Conservation (phyloP, 2,797 vertebrate species). For the Iguana delicatissima region DNA sequence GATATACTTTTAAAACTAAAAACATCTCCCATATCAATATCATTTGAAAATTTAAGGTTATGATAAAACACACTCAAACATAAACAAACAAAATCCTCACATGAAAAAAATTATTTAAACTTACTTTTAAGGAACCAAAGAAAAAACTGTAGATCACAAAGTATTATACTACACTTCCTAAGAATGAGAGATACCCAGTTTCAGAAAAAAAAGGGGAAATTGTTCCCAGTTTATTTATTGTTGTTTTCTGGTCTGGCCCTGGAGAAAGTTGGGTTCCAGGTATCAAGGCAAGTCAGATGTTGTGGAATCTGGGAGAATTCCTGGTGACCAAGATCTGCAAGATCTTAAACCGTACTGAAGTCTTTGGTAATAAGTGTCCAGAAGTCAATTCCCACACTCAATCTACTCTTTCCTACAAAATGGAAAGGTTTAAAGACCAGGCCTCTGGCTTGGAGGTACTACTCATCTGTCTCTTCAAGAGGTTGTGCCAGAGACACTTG, state of each 20-base stretch:
- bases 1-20: not conserved
- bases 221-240: not conserved
- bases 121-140: not conserved
- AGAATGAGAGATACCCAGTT: not conserved
- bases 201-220: no score
- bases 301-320: not conserved
- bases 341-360: not conserved
- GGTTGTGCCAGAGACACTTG: not conserved
- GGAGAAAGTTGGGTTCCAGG: not conserved
- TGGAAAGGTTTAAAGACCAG: not conserved
- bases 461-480: not conserved
- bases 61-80: not conserved
- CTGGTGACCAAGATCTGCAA: not conserved
- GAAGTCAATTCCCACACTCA: no score
- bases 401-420: not conserved
- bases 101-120: not conserved
- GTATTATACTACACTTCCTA: not conserved
- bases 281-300: not conserved
- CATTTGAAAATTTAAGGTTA: not conserved
- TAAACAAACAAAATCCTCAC: not conserved
- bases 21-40: not conserved
- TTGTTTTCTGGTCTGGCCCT: not conserved
- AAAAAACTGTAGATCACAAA: not conserved
- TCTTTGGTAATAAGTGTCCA: not conserved
- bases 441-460: no score